Evolutionary conservation across 2,797 vertebrate species (phyloP), one percentile per base, ranked within the genome.

Genomic region (Xerus rutilus): DNA sequence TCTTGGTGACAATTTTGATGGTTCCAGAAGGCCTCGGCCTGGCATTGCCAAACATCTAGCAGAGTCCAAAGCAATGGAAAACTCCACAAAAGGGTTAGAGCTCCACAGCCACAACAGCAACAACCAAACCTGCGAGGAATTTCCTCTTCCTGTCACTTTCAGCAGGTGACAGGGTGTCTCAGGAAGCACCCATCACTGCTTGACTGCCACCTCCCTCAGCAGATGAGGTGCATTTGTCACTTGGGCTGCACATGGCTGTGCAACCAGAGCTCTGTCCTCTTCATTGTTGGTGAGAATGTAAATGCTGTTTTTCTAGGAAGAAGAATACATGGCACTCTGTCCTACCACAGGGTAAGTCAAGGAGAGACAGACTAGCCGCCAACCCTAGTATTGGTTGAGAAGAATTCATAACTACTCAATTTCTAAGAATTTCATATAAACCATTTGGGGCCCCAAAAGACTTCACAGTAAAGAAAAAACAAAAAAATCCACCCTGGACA

Each of bases 401-500:
- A 32, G 15, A 52, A 76, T 59, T 85, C 49, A 39, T 25, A 85
- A 70, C 15, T 78, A 90, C 54, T 73, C 21, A 13, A 1, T 65
- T 82, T 89, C 78, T 72, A 77, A 96, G 65, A n/a, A 90, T 35
- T 30, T 86, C 47, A 72, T 49, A 54, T 28, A 87, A 85, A 15
- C 62, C 64, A 78, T 12, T 43, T 64, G n/a, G 35, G 39, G 12
- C 57, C 15, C 1, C 32, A 57, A 65, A 3, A 91, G 32, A 47
- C 20, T 70, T 86, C 52, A 54, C 43, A 54, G 47, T 9, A 76
- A 79, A 52, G 64, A 52, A 45, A 21, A 15, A n/a, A 39, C 43
- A 11, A 70, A 30, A 57, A 35, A 62, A 13, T 23, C 13, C 62
- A 32, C 5, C 13, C 76, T n/a, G 52, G 32, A 82, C 1, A 13